These are phyloP conservation scores for Bufotes viridis DNA, from an alignment of 2,797 vertebrate species.

Conservation along the genomic window DNA sequence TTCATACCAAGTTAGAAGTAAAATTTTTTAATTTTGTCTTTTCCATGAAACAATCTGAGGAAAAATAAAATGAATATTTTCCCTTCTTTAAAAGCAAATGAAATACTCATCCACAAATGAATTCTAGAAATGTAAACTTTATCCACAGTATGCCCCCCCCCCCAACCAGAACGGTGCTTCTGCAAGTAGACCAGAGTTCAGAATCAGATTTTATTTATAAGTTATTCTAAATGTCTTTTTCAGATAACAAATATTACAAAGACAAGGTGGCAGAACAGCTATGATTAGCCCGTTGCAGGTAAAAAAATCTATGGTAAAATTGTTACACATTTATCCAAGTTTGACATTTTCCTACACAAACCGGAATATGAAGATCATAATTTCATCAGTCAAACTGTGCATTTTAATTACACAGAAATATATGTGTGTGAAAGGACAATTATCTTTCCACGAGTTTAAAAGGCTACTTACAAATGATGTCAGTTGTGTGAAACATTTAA, in stretches of 20 bases:
- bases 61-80: background rate
- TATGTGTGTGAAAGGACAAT: background rate
- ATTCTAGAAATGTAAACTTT: background rate
- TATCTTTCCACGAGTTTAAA: background rate
- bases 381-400: background rate
- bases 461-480: background rate
- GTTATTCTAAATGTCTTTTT: background rate
- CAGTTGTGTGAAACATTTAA: background rate
- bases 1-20: background rate
- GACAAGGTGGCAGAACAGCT: background rate
- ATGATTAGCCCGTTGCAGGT: background rate
- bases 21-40: background rate
- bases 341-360: background rate
- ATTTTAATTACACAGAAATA: background rate
- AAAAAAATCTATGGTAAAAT: background rate
- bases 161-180: no score
- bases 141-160: background rate
- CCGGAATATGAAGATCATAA: background rate
- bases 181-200: no score
- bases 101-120: background rate
- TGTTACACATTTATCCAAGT: background rate
- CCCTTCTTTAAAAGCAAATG: background rate
- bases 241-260: background rate
- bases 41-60: background rate
- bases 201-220: no score